Base-by-base conservation (phyloP, 2,888 invertebrate species). In the Carcina quercana region DNA sequence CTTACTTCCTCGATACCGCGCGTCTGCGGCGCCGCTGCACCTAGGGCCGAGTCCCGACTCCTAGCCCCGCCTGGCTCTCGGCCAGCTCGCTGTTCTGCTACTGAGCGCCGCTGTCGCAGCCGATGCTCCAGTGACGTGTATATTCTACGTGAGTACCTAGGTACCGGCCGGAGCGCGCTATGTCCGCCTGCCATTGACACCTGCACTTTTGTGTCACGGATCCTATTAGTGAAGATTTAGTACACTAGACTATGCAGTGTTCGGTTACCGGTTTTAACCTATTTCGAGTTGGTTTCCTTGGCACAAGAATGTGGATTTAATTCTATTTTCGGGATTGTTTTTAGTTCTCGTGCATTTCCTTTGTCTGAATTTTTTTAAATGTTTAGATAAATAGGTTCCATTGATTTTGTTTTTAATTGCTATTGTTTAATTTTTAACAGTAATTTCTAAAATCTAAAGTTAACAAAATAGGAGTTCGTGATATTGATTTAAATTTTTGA, bases 1-100 rank as follows among this genome's bases (percentile, higher is more conserved):
- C 74, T 71, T 73, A 78, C 74, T 80, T 85, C 85, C 86, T 78
- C 76, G 73, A 75, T 60, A 67, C 63, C 64, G 75, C 76, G 82
- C 69, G 78, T 79, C 64, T 69, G 68, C 67, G 73, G 71, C 62
- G 66, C 58, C 66, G 68, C 63, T 68, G 59, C 64, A 64, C 42
- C 44, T 36, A 41, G 24, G 33, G 31, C 32, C 19, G 24, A 34
- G 30, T 29, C 28, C 30, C 34, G 30, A 15, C 22, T 30, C 19
- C 38, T 42, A 44, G 49, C 46, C 46, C 35, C 47, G 47, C 47
- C 52, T 47, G 50, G 53, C 51, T 44, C 41, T 45, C 47, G 42
- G 51, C 60, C 53, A 55, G 57, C 45, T 45, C 41, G 38, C 41
- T 53, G 45, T 37, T 48, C 48, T 44, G 39, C 45, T 45, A 41